These are phyloP conservation scores for Platichthys stellatus DNA, from an alignment of 2,113 vertebrate genomes.

Conservation along the genomic window DNA sequence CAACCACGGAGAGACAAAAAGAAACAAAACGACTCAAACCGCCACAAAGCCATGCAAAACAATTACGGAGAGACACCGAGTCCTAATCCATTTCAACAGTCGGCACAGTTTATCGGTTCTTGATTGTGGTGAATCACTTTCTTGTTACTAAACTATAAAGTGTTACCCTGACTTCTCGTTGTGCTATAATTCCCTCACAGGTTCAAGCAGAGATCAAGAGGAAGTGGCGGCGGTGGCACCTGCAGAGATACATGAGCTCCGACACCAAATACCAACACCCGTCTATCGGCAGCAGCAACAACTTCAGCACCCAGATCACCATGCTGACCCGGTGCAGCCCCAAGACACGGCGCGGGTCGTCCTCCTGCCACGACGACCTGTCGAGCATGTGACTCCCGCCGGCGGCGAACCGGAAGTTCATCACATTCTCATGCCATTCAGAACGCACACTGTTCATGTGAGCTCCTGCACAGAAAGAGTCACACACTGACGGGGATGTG, in stretches of 20 bases:
- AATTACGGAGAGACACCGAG: too few species aligned
- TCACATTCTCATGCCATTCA: background rate
- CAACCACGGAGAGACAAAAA: background rate
- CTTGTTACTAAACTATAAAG: background rate
- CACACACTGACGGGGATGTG: background rate
- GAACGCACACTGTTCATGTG: background rate
- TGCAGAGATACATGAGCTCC: conserved; percentile 94
- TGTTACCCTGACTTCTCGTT: background rate
- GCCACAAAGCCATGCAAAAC: too few species aligned
- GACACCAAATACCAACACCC: conserved; percentile 98
- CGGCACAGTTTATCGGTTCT: too few species aligned
- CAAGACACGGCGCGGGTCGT: conserved; percentile 84
- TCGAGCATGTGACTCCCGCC: conserved; percentile 65
- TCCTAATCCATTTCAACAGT: too few species aligned
- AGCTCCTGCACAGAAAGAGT: background rate
- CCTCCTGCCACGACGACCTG: conserved; percentile 75
- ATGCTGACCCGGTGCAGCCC: conserved; percentile 98
- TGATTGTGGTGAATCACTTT: background rate
- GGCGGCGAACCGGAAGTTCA: background rate
- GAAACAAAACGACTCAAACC: too few species aligned
- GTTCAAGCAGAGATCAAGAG: conserved; percentile 98
- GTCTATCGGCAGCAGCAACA: conserved; percentile 95
- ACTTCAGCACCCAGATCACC: conserved; percentile 96
- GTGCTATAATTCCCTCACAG: conserved; percentile 65
- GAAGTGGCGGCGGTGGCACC: conserved; percentile 98